phyloP scores from a whole-genome alignment of 2,113 vertebrate genomes.

The Cariama cristata region DNA sequence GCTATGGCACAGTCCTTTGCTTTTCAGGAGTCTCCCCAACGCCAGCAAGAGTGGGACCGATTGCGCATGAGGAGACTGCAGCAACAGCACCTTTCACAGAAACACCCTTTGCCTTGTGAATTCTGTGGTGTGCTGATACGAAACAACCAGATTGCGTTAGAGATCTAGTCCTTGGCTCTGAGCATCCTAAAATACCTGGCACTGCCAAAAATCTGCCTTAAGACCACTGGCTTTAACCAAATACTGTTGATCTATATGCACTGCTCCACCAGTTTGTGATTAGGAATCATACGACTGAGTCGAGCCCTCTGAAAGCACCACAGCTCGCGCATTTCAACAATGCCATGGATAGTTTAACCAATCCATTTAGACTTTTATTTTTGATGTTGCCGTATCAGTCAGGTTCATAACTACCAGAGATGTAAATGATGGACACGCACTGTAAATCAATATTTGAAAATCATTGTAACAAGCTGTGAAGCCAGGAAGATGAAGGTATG shows the following conservation, averaged over 20 bases:
- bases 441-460: neutral
- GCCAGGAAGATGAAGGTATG: neutral
- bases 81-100: neutral
- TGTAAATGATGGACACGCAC: neutral
- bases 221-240: neutral
- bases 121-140: neutral
- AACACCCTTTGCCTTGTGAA: neutral
- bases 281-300: neutral
- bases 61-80: neutral
- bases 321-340: neutral
- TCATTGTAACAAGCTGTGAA: neutral
- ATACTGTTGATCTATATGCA: accelerated
- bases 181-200: neutral
- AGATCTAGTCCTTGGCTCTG: neutral
- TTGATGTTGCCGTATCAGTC: neutral
- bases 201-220: neutral
- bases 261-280: neutral
- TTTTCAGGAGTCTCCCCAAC: neutral
- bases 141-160: neutral
- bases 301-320: neutral
- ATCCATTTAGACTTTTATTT: neutral
- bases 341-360: neutral
- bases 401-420: neutral
- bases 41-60: neutral
- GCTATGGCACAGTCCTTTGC: neutral